Conservation (phyloP, 1,140 invertebrate genomes). For the Wiebesia pumilae region DNA sequence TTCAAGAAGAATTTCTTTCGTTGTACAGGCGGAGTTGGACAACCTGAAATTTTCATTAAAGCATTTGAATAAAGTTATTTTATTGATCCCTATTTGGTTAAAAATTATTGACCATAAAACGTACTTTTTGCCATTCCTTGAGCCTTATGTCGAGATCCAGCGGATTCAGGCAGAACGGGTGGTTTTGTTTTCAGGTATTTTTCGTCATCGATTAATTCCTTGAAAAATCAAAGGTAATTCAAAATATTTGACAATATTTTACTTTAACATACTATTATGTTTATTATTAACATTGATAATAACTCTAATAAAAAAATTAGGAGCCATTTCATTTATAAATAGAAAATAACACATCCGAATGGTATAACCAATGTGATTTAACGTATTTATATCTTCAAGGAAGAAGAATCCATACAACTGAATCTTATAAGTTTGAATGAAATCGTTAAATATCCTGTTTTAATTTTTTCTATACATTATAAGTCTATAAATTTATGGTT, state of each 20-base stretch:
- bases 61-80: not conserved
- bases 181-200: conserved; percentile 61
- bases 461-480: not conserved
- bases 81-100: not conserved
- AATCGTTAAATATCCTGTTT: too few species aligned
- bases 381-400: too few species aligned
- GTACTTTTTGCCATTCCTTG: conserved; percentile 75
- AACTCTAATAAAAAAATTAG: too few species aligned
- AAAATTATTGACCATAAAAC: conserved; percentile 54
- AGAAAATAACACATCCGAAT: too few species aligned
- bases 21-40: conserved; percentile 86
- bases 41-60: conserved; percentile 73
- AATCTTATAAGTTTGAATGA: too few species aligned
- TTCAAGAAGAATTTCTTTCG: conserved; percentile 87
- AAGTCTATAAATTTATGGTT: not conserved
- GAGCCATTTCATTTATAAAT: too few species aligned
- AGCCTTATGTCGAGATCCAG: conserved; percentile 63
- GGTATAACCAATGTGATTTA: too few species aligned
- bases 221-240: conserved; percentile 1
- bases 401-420: too few species aligned
- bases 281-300: too few species aligned
- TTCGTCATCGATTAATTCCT: conserved; percentile 36
- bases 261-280: too few species aligned
- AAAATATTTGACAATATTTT: too few species aligned
- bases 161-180: conserved; percentile 64